Base-by-base conservation (phyloP, 2,888 invertebrate species). In the Caenorhabditis japonica region DNA sequence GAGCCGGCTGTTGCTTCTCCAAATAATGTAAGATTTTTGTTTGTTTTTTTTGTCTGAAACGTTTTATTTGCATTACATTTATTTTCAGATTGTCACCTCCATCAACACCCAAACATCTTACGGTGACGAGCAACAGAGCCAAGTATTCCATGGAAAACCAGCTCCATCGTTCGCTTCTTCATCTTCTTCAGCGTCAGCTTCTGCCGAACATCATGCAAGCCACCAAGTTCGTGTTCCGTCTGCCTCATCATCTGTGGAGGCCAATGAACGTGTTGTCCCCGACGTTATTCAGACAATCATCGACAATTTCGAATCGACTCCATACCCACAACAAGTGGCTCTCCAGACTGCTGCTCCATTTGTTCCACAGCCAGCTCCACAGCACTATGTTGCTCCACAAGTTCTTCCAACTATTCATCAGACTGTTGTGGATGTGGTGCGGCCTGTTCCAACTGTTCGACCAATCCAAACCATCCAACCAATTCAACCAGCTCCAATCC, bases 1-100 rank as follows among this genome's bases (percentile, higher is more conserved):
- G 55, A 71, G 51, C 71, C 71, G 39, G 55, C 71, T 2, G 61
- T 25, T 13, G 55, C 56, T n/a, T 60, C 70, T 7, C 49, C 58
- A 19, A 71, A 64, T 38, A 64, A 71, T 27, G 71, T 66, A n/a
- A 27, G 66, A n/a, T n/a, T n/a, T n/a, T n/a, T n/a, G n/a, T n/a
- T n/a, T n/a, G n/a, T n/a, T n/a, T n/a, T n/a, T n/a, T n/a, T n/a
- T n/a, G n/a, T n/a, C n/a, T n/a, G n/a, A n/a, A n/a, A n/a, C n/a
- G n/a, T 30, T 30, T 30, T 10, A 30, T 10, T 30, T 30, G 12
- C 12, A 34, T 10, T 34, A 34, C 34, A 34, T 10, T 10, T 10
- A 0, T 10, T 44, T 56, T 30, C 30, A 68, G 66, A 58, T 64
- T 46, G 71, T 71, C 4, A 41, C 71, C 13, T 52, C 58, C 2